Evolutionary conservation across 2,113 vertebrate species (phyloP).

Genomic region (Eidolon helvum): DNA sequence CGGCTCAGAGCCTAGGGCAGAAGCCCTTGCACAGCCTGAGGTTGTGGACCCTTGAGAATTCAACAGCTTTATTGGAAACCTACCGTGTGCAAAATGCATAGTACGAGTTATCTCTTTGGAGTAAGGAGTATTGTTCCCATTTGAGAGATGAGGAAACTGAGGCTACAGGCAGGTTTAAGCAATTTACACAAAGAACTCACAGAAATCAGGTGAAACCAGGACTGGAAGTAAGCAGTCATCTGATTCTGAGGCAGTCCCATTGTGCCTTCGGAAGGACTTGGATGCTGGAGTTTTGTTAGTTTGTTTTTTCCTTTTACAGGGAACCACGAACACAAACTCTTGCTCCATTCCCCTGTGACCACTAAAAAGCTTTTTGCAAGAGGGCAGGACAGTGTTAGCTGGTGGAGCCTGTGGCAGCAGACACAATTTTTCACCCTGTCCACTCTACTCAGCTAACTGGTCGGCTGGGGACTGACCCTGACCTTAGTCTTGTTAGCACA

Average conservation of each 20-base stretch:
- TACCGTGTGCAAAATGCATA: neutral
- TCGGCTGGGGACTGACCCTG: neutral
- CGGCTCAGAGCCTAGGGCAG: neutral
- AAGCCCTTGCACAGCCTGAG: accelerated
- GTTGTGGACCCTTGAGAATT: neutral
- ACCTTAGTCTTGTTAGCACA: neutral
- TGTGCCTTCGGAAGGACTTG: neutral
- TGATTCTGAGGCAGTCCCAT: neutral
- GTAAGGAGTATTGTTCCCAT: neutral
- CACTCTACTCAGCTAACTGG: neutral
- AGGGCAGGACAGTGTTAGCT: neutral
- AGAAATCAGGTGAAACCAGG: neutral
- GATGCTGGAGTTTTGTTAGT: no score
- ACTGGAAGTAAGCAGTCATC: neutral
- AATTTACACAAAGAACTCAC: neutral
- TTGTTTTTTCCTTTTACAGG: neutral
- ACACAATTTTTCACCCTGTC: neutral
- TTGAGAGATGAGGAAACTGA: neutral
- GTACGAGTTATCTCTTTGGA: neutral
- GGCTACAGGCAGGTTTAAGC: neutral
- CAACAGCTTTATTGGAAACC: neutral
- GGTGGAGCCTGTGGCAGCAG: neutral
- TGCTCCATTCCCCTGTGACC: neutral
- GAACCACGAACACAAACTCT: neutral
- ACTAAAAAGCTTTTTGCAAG: neutral